phyloP scores from a whole-genome alignment of 2,113 vertebrate species.

The Megaceryle torquata region DNA sequence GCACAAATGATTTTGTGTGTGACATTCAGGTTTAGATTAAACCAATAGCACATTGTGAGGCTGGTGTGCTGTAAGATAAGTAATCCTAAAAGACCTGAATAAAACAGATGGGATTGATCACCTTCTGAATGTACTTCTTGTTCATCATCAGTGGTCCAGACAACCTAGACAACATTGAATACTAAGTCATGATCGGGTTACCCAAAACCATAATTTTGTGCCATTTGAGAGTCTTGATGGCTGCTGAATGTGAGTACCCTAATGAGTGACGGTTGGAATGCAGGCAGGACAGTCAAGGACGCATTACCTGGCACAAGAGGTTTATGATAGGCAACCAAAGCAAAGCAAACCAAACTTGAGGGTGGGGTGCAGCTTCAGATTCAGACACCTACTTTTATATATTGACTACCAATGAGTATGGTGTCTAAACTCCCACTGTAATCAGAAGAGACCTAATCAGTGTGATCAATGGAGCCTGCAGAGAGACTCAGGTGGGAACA shows the following conservation, averaged over 20 bases:
- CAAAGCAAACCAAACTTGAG: not conserved
- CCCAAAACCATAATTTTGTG: not conserved
- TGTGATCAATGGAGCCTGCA: not conserved
- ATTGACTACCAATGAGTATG: not conserved
- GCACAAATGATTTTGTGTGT: not conserved
- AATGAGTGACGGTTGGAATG: not conserved
- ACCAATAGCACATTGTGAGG: not conserved
- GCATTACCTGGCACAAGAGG: rapidly evolving
- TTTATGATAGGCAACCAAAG: not conserved
- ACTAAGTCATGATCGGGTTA: not conserved
- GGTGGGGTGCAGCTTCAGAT: not conserved
- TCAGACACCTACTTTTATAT: not conserved
- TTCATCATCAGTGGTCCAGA: not conserved
- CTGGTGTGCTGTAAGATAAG: not conserved
- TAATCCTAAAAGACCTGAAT: not conserved
- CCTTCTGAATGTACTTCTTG: not conserved
- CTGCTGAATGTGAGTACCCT: not conserved
- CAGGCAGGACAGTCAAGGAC: not conserved
- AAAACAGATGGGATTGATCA: not conserved
- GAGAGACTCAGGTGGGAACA: not conserved
- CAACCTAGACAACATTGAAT: not conserved
- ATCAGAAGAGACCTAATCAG: not conserved
- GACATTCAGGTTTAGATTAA: not conserved
- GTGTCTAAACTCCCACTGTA: rapidly evolving
- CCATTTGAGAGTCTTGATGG: not conserved